Conservation (phyloP, 2,113 vertebrate species). For the Tachysurus vachellii region DNA sequence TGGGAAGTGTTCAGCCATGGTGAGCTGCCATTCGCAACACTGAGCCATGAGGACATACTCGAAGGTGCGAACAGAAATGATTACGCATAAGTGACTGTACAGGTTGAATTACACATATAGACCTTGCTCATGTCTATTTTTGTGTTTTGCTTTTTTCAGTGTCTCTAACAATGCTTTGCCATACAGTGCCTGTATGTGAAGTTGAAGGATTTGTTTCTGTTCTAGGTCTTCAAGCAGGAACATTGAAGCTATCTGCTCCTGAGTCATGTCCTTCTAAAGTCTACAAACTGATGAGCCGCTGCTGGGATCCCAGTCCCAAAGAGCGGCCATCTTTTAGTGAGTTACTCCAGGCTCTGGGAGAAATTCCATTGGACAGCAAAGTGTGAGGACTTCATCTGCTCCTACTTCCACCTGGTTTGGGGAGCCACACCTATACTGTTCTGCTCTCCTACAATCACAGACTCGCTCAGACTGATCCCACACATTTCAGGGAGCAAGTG, state of each 20-base stretch:
- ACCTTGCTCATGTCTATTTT: neutral
- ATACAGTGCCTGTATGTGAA: neutral
- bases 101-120: neutral
- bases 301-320: conserved; percentile 90
- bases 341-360: conserved; percentile 80
- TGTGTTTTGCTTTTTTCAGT: neutral
- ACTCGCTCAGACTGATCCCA: conserved; percentile 67
- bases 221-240: conserved; percentile 84
- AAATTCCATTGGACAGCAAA: conserved; percentile 86
- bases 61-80: conserved; percentile 75
- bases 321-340: conserved; percentile 94
- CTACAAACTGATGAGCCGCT: conserved; percentile 89
- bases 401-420: neutral
- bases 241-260: conserved; percentile 79
- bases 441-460: conserved; percentile 51
- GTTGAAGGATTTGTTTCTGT: neutral
- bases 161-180: neutral
- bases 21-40: conserved; percentile 84
- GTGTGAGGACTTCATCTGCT: conserved; percentile 72
- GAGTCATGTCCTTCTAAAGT: conserved; percentile 89
- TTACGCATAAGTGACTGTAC: neutral
- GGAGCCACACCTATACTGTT: conserved; percentile 15
- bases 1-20: conserved; percentile 95
- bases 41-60: conserved; percentile 87
- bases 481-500: conserved; percentile 71